A percentile compares a stretch with the other conserved stretches of the same genome.
phyloP scores from a whole-genome alignment of 2,888 invertebrate genomes.

The Halictus quadricinctus region DNA sequence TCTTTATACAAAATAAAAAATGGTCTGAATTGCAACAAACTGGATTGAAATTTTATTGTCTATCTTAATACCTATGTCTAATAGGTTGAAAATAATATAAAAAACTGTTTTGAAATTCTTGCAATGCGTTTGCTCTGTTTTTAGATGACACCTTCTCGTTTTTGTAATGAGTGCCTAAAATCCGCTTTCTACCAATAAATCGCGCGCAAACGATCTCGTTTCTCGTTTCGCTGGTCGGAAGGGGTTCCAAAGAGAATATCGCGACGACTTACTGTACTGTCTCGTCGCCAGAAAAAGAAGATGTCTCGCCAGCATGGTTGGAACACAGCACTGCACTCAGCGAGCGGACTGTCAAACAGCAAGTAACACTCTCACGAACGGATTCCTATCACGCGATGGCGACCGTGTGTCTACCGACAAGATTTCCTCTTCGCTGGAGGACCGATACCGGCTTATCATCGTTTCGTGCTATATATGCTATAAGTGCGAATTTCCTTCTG shows the following conservation, averaged over 20 bases:
- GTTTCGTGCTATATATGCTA: conserved; percentile 23
- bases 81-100: too few species aligned
- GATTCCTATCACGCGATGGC: conserved; percentile 68
- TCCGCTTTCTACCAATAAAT: too few species aligned
- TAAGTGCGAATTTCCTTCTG: conserved; percentile 52
- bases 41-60: too few species aligned
- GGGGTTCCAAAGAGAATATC: not conserved
- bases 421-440: conserved; percentile 62
- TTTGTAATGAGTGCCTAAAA: too few species aligned
- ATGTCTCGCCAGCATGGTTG: conserved; percentile 79
- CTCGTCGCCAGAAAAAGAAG: conserved; percentile 80
- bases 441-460: conserved; percentile 65
- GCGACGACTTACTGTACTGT: conserved; percentile 77
- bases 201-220: too few species aligned
- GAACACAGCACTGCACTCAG: conserved; percentile 31
- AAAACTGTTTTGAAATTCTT: too few species aligned
- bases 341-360: conserved; percentile 43
- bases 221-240: too few species aligned
- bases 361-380: conserved; percentile 44
- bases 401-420: conserved; percentile 78
- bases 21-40: too few species aligned
- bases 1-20: too few species aligned
- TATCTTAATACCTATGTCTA: too few species aligned
- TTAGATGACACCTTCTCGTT: too few species aligned
- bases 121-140: too few species aligned